Conservation (phyloP, 2,888 invertebrate species). For the Tenthredo amoena region DNA sequence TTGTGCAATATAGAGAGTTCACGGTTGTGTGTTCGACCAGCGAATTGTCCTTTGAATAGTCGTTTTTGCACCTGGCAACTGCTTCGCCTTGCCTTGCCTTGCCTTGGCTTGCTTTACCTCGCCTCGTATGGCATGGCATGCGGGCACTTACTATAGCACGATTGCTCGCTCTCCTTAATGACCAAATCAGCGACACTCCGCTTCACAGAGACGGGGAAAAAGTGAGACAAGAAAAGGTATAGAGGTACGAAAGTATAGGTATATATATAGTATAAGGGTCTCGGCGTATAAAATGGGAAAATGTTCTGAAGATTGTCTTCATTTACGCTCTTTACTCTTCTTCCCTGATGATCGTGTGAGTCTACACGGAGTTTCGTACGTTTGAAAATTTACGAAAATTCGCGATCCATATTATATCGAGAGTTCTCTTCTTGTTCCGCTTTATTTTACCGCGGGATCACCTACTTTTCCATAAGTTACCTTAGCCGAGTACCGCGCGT, state of each 20-base stretch:
- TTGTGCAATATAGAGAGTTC: slow-evolving; percentile 44
- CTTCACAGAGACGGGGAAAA: background rate
- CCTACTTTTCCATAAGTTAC: slow-evolving; percentile 1
- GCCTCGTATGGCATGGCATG: background rate
- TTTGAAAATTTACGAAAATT: background rate
- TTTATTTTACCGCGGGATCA: background rate
- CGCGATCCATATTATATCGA: background rate
- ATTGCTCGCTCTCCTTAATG: slow-evolving; percentile 31
- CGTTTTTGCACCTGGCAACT: slow-evolving; percentile 47
- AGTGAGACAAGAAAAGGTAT: background rate
- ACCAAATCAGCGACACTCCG: slow-evolving; percentile 28
- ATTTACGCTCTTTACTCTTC: background rate
- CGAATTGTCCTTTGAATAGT: slow-evolving; percentile 40
- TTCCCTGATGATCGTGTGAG: background rate
- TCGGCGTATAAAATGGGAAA: background rate
- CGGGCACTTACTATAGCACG: slow-evolving; percentile 27
- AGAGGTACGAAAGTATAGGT: background rate
- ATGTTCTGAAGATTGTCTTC: background rate
- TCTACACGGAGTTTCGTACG: background rate
- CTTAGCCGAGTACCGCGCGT: background rate
- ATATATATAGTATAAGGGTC: background rate
- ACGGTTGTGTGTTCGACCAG: slow-evolving; percentile 28
- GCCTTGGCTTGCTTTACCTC: background rate
- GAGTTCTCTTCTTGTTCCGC: background rate
- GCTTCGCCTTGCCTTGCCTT: background rate